Evolutionary conservation across 2,113 vertebrate species (phyloP).

Genomic region (Galeopterus variegatus): DNA sequence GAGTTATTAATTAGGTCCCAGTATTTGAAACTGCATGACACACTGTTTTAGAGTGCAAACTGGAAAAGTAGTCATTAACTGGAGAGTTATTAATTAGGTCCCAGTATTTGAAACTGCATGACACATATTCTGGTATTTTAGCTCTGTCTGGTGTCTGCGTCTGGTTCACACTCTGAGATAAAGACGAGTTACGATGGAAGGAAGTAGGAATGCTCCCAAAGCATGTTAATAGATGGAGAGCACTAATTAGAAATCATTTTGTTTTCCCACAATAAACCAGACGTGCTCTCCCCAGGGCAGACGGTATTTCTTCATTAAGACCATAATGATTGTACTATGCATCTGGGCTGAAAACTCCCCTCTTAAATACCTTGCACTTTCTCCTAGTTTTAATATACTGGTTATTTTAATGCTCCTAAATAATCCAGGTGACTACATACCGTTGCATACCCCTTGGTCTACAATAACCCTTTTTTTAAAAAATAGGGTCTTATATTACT

Average conservation of each 20-base stretch:
- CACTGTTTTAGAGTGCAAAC: background rate
- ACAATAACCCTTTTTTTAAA: background rate
- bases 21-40: background rate
- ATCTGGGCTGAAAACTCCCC: background rate
- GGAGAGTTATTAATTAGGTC: background rate
- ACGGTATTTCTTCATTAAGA: background rate
- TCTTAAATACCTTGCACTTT: background rate
- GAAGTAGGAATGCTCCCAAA: background rate
- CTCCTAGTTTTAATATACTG: background rate
- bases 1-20: background rate
- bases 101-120: background rate
- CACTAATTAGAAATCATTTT: background rate
- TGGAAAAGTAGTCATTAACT: background rate
- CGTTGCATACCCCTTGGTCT: background rate
- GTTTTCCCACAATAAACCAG: background rate
- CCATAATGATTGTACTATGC: background rate
- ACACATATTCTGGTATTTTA: background rate
- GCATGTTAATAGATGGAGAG: background rate
- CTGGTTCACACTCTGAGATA: background rate
- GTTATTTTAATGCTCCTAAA: background rate
- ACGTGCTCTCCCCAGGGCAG: background rate
- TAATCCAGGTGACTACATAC: background rate
- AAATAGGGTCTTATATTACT: slow-evolving; percentile 24
- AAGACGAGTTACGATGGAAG: background rate
- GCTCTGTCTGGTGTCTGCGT: fast-evolving